A percentile compares a stretch with the other conserved stretches of the same genome.
Evolutionary conservation across 2,797 vertebrate genomes (phyloP).

Genomic region (Cossypha caffra): DNA sequence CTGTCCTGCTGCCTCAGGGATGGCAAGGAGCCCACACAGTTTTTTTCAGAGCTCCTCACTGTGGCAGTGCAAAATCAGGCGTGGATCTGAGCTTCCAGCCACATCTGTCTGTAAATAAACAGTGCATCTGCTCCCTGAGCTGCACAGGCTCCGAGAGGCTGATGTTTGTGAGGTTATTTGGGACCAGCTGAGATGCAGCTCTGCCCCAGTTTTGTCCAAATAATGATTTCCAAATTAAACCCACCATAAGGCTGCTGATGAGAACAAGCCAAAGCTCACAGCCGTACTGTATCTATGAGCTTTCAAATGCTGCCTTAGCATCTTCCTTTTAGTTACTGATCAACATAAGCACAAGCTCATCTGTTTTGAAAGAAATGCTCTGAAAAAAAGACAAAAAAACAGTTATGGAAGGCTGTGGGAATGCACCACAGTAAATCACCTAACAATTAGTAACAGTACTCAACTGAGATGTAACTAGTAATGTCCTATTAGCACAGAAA

Average conservation of each 20-base stretch:
- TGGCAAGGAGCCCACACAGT: not conserved
- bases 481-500: not conserved
- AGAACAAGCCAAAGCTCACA: not conserved
- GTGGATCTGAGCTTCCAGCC: not conserved
- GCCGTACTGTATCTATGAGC: not conserved
- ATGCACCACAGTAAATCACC: not conserved
- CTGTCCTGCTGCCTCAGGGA: not conserved
- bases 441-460: not conserved
- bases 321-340: not conserved
- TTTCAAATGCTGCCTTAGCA: slow-evolving; percentile 9
- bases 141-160: not conserved
- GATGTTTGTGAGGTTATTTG: not conserved
- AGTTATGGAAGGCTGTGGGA: not conserved
- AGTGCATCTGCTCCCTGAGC: not conserved
- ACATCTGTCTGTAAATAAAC: slow-evolving; percentile 24
- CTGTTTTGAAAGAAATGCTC: not conserved
- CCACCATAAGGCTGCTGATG: not conserved
- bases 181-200: slow-evolving; percentile 2
- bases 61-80: not conserved
- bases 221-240: slow-evolving; percentile 34
- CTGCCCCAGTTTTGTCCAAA: slow-evolving; percentile 18
- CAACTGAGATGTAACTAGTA: not conserved
- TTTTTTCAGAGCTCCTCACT: not conserved
- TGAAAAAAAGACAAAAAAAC: not conserved
- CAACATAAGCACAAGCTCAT: not conserved